Evolutionary conservation across 2,797 vertebrate genomes (phyloP).

Genomic region (Spondyliosoma cantharus): DNA sequence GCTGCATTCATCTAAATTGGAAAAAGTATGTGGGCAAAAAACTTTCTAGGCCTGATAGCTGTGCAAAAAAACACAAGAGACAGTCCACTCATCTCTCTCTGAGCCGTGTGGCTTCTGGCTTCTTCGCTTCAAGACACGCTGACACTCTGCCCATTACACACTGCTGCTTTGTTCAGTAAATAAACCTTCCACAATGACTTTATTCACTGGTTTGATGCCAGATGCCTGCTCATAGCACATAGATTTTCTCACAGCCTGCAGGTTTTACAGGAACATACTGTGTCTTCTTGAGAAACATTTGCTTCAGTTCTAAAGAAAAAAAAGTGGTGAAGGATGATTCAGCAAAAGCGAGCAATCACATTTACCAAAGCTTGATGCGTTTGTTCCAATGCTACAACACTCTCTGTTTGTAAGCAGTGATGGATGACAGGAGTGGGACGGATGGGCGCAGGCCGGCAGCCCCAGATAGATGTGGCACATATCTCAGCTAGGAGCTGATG

Average conservation of each 20-base stretch:
- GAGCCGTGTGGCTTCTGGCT: constrained; percentile 35
- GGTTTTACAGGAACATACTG: constrained; percentile 15
- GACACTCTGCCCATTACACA: constrained; percentile 55
- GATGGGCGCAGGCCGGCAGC: constrained; percentile 55
- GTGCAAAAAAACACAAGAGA: constrained; percentile 57
- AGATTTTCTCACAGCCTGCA: constrained; percentile 23
- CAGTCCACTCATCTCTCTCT: constrained; percentile 66
- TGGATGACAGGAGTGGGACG: constrained; percentile 56
- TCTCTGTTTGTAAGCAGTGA: constrained; percentile 71
- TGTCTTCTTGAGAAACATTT: constrained; percentile 25
- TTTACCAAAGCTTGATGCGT: constrained; percentile 51
- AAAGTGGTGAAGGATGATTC: constrained; percentile 63
- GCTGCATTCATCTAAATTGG: constrained; percentile 82
- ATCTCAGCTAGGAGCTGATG: constrained; percentile 69
- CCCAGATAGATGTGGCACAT: constrained; percentile 74
- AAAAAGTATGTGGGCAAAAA: constrained; percentile 77
- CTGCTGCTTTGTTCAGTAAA: constrained; percentile 71
- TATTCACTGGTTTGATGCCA: constrained; percentile 60
- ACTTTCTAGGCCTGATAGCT: constrained; percentile 68
- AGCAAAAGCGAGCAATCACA: constrained; percentile 59
- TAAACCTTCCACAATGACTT: constrained; percentile 66
- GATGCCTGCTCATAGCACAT: constrained; percentile 30
- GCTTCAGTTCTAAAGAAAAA: background rate
- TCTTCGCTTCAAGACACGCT: constrained; percentile 46
- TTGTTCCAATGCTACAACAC: constrained; percentile 53